Evolutionary conservation across 1,140 invertebrate species (phyloP), one percentile per base, ranked within the genome.

Genomic region (Drosophila aff.): DNA sequence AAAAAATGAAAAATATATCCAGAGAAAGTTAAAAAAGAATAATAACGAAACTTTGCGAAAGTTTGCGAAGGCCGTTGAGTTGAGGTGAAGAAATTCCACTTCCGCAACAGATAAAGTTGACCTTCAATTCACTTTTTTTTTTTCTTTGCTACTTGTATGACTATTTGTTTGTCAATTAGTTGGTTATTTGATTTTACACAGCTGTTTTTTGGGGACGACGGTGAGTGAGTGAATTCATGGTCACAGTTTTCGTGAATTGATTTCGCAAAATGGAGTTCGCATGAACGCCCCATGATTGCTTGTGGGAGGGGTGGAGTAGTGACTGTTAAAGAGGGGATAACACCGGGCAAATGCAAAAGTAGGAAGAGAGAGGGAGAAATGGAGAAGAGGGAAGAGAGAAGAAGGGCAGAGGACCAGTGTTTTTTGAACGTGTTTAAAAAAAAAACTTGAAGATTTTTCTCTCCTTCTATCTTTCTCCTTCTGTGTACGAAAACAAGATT

Each of bases 381-480:
- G 46, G 43, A 26, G 36, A 15, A 31, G 21, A 40, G 36, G 21
- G 33, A 26, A n/a, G 33, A 10, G 13, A 9, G 33, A 36, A 5
- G 33, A 13, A 10, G 10, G 52, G 52, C 36, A 36, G 18, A 36
- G 50, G 43, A 15, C 21, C 23, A 47, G 59, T 36, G 43, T 43
- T 47, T 40, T 40, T 71, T 38, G 80, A 87, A 82, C 83, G 68
- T 87, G 76, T 87, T 86, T 68, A 23, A 23, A 23, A 23, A 47
- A 50, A 87, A 85, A 68, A 82, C 79, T 86, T 83, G 33, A 84
- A 78, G 60, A 73, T 76, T 60, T 61, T 18, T 36, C 26, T 15
- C 21, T 16, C 11, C 4, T 7, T 13, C 21, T 40, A 36, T 40
- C 9, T 68, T 21, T 41, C 23, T 44, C 18, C 49, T 13, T 46